phyloP scores from a whole-genome alignment of 2,113 vertebrate species.

The Zeus faber region DNA sequence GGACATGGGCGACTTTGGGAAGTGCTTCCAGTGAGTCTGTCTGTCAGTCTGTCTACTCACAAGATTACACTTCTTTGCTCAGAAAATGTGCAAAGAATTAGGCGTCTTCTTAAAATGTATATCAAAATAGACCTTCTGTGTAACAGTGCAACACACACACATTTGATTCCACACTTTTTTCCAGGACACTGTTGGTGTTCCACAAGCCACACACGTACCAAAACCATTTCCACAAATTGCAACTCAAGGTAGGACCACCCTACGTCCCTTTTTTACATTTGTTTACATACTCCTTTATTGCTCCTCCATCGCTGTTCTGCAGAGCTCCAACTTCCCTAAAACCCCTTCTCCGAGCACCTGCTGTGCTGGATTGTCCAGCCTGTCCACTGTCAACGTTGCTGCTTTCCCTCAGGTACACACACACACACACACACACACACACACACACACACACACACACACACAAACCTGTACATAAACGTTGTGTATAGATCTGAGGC shows the following conservation, averaged over 20 bases:
- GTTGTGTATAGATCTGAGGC: neutral
- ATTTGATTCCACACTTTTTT: constrained; percentile 32
- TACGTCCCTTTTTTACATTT: neutral
- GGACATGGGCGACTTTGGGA: constrained; percentile 82
- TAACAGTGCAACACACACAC: constrained; percentile 1
- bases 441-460: neutral
- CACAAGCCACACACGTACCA: constrained; percentile 79
- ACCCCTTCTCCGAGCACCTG: neutral
- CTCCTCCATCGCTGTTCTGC: constrained; percentile 3
- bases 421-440: constrained; percentile 9
- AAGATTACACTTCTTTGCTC: neutral
- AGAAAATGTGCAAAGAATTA: too few species aligned
- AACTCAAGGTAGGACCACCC: constrained; percentile 72
- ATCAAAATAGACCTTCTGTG: too few species aligned
- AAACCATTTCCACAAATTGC: constrained; percentile 71
- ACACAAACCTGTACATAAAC: neutral
- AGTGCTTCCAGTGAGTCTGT: constrained; percentile 91
- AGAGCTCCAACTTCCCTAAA: constrained; percentile 37
- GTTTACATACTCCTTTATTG: too few species aligned
- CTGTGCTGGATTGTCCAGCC: constrained; percentile 15
- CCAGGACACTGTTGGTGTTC: constrained; percentile 82
- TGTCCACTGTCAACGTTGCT: constrained; percentile 13
- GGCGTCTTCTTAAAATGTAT: too few species aligned
- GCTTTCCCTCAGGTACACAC: constrained; percentile 41
- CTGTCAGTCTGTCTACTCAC: too few species aligned